A percentile compares a stretch with the other conserved stretches of the same genome.
phyloP scores from a whole-genome alignment of 1,140 invertebrate species.

The Drosophila bocqueti region DNA sequence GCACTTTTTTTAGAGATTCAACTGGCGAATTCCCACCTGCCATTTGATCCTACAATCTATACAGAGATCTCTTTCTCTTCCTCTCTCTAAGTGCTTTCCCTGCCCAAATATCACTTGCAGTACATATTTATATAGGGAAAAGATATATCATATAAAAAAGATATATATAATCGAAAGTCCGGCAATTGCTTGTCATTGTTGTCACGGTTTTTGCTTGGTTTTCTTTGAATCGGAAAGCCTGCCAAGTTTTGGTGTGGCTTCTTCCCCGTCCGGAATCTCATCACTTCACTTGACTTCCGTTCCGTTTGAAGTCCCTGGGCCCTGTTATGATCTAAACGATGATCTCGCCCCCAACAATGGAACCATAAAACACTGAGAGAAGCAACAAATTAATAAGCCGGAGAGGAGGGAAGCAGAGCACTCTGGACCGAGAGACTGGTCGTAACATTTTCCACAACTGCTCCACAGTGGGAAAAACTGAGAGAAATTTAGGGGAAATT shows the following conservation, averaged over 20 bases:
- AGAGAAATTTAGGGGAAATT: too few relatives aligned
- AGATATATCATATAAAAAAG: not conserved
- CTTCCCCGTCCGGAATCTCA: slow-evolving; percentile 42
- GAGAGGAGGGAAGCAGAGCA: slow-evolving; percentile 12
- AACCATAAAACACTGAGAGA: slow-evolving; percentile 60
- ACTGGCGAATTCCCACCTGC: slow-evolving; percentile 11
- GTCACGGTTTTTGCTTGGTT: slow-evolving; percentile 17
- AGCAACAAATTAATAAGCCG: slow-evolving; percentile 63
- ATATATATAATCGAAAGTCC: slow-evolving; percentile 56
- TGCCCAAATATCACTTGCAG: slow-evolving; percentile 9
- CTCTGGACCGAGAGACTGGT: slow-evolving; percentile 29
- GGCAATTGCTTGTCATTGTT: slow-evolving; percentile 29
- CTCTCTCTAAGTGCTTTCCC: not conserved
- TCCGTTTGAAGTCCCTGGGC: slow-evolving; percentile 8
- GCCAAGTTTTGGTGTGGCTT: slow-evolving; percentile 38
- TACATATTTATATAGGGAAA: not conserved
- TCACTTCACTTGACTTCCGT: slow-evolving; percentile 17
- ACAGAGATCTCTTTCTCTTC: not conserved
- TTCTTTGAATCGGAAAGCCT: slow-evolving; percentile 28
- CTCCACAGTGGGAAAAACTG: not conserved
- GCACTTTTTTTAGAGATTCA: slow-evolving; percentile 7
- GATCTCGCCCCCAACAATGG: slow-evolving; percentile 58
- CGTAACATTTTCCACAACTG: slow-evolving; percentile 53
- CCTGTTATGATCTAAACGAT: slow-evolving; percentile 63
- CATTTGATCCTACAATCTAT: slow-evolving; percentile 28